Conservation (phyloP, 2,797 vertebrate genomes). For the Serranus cabrilla region DNA sequence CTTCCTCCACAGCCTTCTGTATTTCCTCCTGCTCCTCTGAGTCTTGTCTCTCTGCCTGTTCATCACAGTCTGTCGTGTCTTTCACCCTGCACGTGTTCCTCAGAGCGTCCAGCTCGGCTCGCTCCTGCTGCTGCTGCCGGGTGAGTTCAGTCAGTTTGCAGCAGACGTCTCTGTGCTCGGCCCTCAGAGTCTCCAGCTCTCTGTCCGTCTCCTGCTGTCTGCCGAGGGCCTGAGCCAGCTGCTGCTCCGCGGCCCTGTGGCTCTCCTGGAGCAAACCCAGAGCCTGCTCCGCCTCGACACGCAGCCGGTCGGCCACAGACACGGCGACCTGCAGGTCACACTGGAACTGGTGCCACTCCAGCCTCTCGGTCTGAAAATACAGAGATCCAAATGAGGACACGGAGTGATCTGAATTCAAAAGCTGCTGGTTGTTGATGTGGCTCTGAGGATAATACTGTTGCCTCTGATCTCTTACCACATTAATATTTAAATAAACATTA, state of each 20-base stretch:
- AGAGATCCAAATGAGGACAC: neutral
- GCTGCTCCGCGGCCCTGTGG: conserved; percentile 65
- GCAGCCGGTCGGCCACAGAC: conserved; percentile 83
- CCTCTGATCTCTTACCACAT: neutral
- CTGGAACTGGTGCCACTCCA: conserved; percentile 87
- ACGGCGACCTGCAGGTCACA: conserved; percentile 85
- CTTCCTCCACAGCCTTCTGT: conserved; percentile 17
- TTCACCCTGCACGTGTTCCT: conserved; percentile 22
- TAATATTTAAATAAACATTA: neutral
- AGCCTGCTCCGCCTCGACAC: conserved; percentile 80
- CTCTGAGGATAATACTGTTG: neutral
- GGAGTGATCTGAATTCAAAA: neutral
- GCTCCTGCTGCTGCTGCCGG: conserved; percentile 57
- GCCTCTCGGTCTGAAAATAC: conserved; percentile 74
- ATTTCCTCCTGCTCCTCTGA: conserved; percentile 14
- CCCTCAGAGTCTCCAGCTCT: conserved; percentile 73
- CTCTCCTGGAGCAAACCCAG: conserved; percentile 62
- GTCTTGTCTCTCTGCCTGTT: conserved; percentile 24
- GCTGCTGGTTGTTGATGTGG: neutral
- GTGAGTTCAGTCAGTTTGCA: conserved; percentile 59
- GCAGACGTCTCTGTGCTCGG: conserved; percentile 64
- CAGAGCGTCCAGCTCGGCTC: conserved; percentile 48
- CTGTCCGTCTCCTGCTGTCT: conserved; percentile 63
- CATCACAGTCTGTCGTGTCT: neutral
- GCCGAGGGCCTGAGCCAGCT: conserved; percentile 68